Evolutionary conservation across 2,113 vertebrate genomes (phyloP), one percentile per base, ranked within the genome.

Genomic region (Bucco capensis): DNA sequence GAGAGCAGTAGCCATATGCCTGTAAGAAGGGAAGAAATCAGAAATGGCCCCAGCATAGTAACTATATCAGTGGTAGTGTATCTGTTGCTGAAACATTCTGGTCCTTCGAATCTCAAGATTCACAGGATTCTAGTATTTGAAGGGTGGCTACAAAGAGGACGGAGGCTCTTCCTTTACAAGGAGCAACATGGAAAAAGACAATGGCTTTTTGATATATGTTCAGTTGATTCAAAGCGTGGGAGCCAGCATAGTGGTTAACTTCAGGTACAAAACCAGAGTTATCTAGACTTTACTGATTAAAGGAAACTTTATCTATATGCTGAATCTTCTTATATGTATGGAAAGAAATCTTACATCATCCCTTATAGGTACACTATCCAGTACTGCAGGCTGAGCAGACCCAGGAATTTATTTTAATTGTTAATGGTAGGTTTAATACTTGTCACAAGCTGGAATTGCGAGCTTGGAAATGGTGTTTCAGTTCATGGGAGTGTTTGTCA

Each of bases 371-470:
- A 77, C 40, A 13, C 40, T 64, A 88, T 77, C 94, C 92, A 88
- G 94, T 95, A 93, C 72, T 94, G 85, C 94, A 95, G 86, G 94
- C 88, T 96, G 88, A 88, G 42, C 92, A 94, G 60, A 88, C 82
- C 53, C 33, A 83, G 56, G 94, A 90, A 88, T 88, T 89, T 31
- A 73, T 93, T 91, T 90, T 83, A 95, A 67, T 93, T 89, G 85
- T 74, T 95, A 94, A 91, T 95, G 31, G 64, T 53, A 81, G 65
- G 56, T 44, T 89, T 95, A 85, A 60, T 88, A 51, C 58, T 66
- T 70, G 84, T 91, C 38, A 67, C 51, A 88, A 78, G 76, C 90
- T 96, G 88, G 93, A 93, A 90, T 80, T 90, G 83, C 72, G 69
- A 81, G 65, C 46, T 50, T 50, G 93, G 80, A 90, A 90, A 69